Base-by-base conservation (phyloP, 2,113 vertebrate genomes). In the Pogonocichla stellata region DNA sequence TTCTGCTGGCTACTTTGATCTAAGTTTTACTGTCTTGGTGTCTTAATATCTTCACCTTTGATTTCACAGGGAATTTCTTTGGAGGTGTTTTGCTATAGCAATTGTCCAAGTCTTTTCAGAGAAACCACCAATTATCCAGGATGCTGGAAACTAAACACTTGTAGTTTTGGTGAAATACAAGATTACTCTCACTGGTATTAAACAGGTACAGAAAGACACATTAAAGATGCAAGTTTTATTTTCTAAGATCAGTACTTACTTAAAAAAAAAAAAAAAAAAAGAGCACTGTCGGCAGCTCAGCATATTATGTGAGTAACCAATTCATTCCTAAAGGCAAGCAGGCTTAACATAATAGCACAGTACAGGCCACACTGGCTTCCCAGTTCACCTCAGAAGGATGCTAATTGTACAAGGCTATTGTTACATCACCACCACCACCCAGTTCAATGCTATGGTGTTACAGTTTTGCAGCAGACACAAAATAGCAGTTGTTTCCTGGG, bases 1-100 rank as follows among this genome's bases (percentile, higher is more conserved):
- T 95, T 93, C 94, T 93, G 81, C 86, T 96, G 84, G 85, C 86
- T 93, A 85, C 97, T 97, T 97, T 96, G 90, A 97, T 97, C 91
- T 91, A 85, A 95, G 79, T 90, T 90, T 85, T 84, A 95, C 97
- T 97, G 79, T 95, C 88, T 70, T 67, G 22, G n/a, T 77, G 26
- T 51, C 50, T 94, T 89, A 93, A 95, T 93, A 95, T 62, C 96
- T 96, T 92, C 60, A 93, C 80, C 92, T 96, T 95, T 89, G 82
- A 93, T 95, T 96, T 91, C 65, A 86, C 78, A 92, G 48, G 58
- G 77, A 40, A 53, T 45, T 66, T 74, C 65, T 92, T 85, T 50
- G 81, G 62, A 96, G 66, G 15, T 0, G 0, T 69, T 92, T 88
- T 94, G 79, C 91, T 92, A 61, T 2, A 77, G 78, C 73, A 82